Evolutionary conservation across 2,888 invertebrate genomes (phyloP).

Genomic region (Parasteatoda lunata): DNA sequence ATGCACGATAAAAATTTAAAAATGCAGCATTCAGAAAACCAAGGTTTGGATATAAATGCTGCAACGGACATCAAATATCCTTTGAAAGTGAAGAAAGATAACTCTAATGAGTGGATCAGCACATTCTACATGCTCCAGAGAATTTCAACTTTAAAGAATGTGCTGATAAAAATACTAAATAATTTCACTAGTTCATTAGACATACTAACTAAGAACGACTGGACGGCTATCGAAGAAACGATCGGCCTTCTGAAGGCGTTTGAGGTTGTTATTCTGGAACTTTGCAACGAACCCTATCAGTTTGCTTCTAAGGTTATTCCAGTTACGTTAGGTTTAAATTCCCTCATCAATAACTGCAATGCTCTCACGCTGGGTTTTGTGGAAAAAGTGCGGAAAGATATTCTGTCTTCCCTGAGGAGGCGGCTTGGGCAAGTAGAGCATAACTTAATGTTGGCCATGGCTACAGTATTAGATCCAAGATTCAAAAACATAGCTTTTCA

Average conservation of each 20-base stretch:
- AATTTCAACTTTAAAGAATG: slow-evolving; percentile 60
- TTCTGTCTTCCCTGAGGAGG: slow-evolving; percentile 30
- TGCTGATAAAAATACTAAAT: slow-evolving; percentile 30
- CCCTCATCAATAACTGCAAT: slow-evolving; percentile 60
- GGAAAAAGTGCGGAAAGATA: slow-evolving; percentile 60
- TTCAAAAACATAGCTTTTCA: slow-evolving; percentile 67
- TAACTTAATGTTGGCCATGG: slow-evolving; percentile 55
- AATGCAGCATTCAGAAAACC: slow-evolving; percentile 48
- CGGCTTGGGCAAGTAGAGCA: slow-evolving; percentile 57
- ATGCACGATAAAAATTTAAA: slow-evolving; percentile 63
- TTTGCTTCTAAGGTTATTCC: slow-evolving; percentile 61
- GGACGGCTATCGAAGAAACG: slow-evolving; percentile 63
- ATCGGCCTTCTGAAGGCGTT: slow-evolving; percentile 63
- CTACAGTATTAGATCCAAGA: slow-evolving; percentile 62
- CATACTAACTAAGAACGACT: slow-evolving; percentile 44
- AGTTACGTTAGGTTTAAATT: slow-evolving; percentile 45
- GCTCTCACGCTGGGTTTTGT: slow-evolving; percentile 33
- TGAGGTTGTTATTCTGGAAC: slow-evolving; percentile 61
- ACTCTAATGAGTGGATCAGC: slow-evolving; percentile 58
- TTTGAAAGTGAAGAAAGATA: slow-evolving; percentile 63
- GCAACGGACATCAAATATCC: slow-evolving; percentile 56
- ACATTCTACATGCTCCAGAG: slow-evolving; percentile 64
- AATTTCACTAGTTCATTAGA: slow-evolving; percentile 43
- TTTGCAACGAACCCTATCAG: slow-evolving; percentile 62
- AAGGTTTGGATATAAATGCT: slow-evolving; percentile 47